Base-by-base conservation (phyloP, 2,888 invertebrate genomes). In the Xanthia icteritia region DNA sequence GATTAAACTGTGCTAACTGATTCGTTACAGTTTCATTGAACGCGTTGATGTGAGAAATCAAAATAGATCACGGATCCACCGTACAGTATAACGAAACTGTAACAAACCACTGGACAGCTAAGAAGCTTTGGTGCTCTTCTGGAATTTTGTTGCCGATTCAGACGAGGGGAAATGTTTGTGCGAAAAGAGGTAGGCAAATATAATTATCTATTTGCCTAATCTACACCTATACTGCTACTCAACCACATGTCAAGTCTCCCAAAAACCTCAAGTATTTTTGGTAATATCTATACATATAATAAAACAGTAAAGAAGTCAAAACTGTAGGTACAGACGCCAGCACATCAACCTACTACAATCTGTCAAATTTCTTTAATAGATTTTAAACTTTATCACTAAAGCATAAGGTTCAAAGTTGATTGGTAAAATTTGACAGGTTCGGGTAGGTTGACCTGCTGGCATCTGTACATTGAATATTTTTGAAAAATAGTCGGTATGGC, bases 21-120 rank as follows among this genome's bases (percentile, higher is more conserved):
- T 79, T 79, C 66, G 79, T 39, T 79, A 45, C 73, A 79, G 79
- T 66, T 60, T 56, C 79, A 73, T 67, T 66, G 60, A 73, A 79
- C 73, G 66, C 66, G 11, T 31, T 48, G 48, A 70, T 64, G 60
- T 39, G 45, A 15, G 73, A 48, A 36, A 66, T 79, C 60, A 36
- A 79, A 79, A 79, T 79, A 79, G 79, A 79, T 79, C 66, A 61
- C 36, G n/a, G 60, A 73, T 66, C 54, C 54, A 79, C 58, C 23
- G 65, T 60, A 31, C 9, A 31, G 15, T 42, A 45, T 54, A 74
- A 36, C 58, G 79, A 27, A 78, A 65, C 58, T 45, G 64, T 17
- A 72, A 60, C 65, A 54, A 27, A 79, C 27, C 58, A 78, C 31
- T 58, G 15, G 39, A 9, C 20, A 31, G 20, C 0, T 69, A 8